These are phyloP conservation scores for Elgaria multicarinata DNA, from an alignment of 2,113 vertebrate species.

Conservation along the genomic window DNA sequence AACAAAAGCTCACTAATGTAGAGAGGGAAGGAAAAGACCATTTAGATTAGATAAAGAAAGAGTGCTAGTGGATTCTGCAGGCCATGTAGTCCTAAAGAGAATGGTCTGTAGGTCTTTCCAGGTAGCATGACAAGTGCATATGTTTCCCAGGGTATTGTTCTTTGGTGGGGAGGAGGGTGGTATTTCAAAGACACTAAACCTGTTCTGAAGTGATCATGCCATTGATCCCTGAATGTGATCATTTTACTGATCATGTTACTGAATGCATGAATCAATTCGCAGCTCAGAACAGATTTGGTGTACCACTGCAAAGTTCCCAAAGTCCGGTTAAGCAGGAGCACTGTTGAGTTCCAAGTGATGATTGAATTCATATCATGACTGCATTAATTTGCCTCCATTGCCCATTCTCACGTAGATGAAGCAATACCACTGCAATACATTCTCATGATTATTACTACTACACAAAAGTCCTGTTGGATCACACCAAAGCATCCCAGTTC, in stretches of 20 bases:
- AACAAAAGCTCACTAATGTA: not conserved
- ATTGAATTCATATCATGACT: not conserved
- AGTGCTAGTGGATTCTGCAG: not conserved
- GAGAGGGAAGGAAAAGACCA: not conserved
- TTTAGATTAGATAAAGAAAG: conserved; percentile 9
- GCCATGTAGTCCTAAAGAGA: not conserved
- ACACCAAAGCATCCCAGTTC: too few relatives aligned
- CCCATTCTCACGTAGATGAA: too few relatives aligned
- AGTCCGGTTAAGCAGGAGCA: not conserved
- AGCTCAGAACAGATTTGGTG: not conserved
- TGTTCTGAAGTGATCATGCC: not conserved
- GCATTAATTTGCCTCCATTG: too few relatives aligned
- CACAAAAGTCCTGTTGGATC: too few relatives aligned
- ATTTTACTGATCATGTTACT: too few relatives aligned
- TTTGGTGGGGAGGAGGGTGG: not conserved
- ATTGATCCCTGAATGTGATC: not conserved
- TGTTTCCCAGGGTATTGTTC: too few relatives aligned
- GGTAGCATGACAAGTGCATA: not conserved
- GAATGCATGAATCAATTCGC: not conserved
- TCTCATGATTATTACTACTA: too few relatives aligned
- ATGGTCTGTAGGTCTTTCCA: not conserved
- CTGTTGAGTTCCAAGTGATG: not conserved
- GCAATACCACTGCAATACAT: too few relatives aligned
- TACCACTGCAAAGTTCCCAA: not conserved
- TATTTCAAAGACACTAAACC: not conserved